Base-by-base conservation (phyloP, 2,888 invertebrate genomes). In the Arctia plantaginis region DNA sequence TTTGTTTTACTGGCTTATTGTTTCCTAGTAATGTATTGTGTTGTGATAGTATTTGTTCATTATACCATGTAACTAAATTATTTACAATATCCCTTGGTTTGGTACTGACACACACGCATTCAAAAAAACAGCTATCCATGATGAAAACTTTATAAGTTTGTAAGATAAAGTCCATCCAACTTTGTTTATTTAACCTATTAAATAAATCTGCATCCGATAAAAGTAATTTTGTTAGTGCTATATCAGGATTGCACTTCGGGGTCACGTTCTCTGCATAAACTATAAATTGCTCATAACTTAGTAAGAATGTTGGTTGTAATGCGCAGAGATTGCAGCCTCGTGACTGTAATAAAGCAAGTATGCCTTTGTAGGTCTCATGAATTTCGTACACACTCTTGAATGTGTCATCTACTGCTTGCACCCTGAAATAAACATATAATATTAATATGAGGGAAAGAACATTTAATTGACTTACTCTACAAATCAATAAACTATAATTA, bases 151-250 rank as follows among this genome's bases (percentile, higher is more conserved):
- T 97, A 83, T 96, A 97, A 66, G 96, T 96, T 89, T 97, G 97
- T 73, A 97, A 87, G 82, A 97, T 92, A 55, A 97, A 90, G 85
- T 97, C 97, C 30, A 97, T 83, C 97, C 97, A 97, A 77, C 94
- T 93, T 87, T 95, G 95, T 84, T 95, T 95, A 79, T 90, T 93
- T 59, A 95, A 84, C 81, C 95, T 91, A 41, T 92, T 80, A 80
- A 89, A 95, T 76, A 94, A 86, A 39, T 80, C 77, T 3, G 80
- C 71, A 80, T 95, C 89, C 23, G 79, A 80, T 75, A 91, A 71
- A 12, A 95, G 87, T 81, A 93, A 87, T 82, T 87, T 84, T 4
- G 87, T 90, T 44, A 91, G 81, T 74, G 90, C 83, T 66, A 92
- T 92, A 74, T 95, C 94, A 66, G 93, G 90, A 75, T 92, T 92